Base-by-base conservation (phyloP, 2,113 vertebrate species). In the Calyptommatus sinebrachiatus region DNA sequence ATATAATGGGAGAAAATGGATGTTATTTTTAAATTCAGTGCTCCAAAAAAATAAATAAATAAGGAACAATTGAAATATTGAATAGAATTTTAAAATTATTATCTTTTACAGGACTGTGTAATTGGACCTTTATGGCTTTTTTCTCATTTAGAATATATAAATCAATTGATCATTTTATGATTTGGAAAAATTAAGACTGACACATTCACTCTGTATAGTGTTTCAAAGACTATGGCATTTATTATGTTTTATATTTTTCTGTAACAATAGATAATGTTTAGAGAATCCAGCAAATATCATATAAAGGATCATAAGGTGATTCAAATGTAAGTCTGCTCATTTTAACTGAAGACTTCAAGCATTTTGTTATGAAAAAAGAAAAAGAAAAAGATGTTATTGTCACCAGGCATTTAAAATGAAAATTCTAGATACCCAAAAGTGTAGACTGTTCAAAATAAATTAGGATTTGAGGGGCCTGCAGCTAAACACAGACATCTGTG, bases 171-270 rank as follows among this genome's bases (percentile, higher is more conserved):
- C 24, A 22, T 53, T 16, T 73, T 11, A 1, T 65, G 31, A 8
- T 1, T 12, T 41, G 1, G 62, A 76, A 67, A 50, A 77, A 0
- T 71, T 45, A 20, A 65, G 66, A 61, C 48, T 68, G 61, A 67
- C 22, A 11, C 50, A 28, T 74, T 60, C 18, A 70, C 28, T 46
- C 21, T 31, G 16, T 48, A 70, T 0, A 0, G 62, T 63, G 1
- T 73, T 73, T 28, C 50, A 22, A 8, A 29, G 60, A 35, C 0
- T 0, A 26, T 61, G 73, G 24, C 16, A 2, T 31, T 53, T 29
- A 2, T 9, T 74, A 24, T 41, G 3, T 24, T 28, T 57, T 7
- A 0, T 9, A 45, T 26, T 35, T 45, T 57, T 46, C 45, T 8
- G 41, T 41, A 12, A 24, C 41, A 8, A 0, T 3, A 0, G 66